These are phyloP conservation scores for Apodemia mormo DNA, from an alignment of 2,888 invertebrate species.

Conservation along the genomic window DNA sequence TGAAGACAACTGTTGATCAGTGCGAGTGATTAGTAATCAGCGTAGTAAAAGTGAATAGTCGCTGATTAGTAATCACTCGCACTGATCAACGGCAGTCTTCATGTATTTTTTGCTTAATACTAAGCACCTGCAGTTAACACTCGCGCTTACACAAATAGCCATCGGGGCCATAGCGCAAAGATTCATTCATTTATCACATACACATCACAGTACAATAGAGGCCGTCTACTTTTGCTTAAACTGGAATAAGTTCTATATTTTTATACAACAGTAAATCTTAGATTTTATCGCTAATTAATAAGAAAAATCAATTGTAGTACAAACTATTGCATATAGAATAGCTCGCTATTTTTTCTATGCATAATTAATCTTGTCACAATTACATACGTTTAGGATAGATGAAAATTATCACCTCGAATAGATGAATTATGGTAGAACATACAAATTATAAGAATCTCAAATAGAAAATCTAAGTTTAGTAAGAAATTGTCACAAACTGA, in stretches of 20 bases:
- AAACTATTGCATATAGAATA: neutral
- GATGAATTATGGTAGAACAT: neutral
- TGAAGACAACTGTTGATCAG: too few relatives aligned
- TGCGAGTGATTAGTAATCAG: too few relatives aligned
- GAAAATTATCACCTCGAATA: neutral
- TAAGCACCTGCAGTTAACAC: too few relatives aligned
- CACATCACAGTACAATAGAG: neutral
- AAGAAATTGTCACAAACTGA: neutral
- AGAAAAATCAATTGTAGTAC: constrained; percentile 3
- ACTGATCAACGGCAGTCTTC: too few relatives aligned
- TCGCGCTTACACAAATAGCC: too few relatives aligned
- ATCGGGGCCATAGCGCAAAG: too few relatives aligned
- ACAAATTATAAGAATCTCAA: neutral
- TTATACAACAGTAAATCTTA: neutral
- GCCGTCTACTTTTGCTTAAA: neutral
- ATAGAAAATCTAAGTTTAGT: neutral
- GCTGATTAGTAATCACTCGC: too few relatives aligned
- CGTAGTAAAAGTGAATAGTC: too few relatives aligned
- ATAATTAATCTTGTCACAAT: neutral
- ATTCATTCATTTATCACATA: neutral
- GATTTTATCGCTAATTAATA: constrained; percentile 1
- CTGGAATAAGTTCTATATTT: neutral
- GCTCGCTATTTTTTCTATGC: constrained; percentile 9
- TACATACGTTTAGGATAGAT: neutral
- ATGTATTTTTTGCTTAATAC: too few relatives aligned